Evolutionary conservation across 2,888 invertebrate species (phyloP).

Genomic region (Mimachlamys varia): DNA sequence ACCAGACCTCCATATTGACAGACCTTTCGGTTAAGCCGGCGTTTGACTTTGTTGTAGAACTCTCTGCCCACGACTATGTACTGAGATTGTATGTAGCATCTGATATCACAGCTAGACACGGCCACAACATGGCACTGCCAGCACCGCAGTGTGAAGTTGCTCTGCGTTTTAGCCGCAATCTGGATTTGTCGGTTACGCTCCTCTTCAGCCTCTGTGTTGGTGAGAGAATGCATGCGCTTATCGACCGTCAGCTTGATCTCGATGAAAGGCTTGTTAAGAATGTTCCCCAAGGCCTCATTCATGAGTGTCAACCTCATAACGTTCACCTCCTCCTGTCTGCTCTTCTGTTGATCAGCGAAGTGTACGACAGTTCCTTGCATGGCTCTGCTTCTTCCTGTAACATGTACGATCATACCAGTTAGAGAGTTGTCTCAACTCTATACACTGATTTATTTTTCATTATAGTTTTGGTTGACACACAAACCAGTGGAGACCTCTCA

Average conservation of each 20-base stretch:
- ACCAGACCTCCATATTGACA: background rate
- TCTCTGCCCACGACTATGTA: background rate
- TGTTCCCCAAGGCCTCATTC: background rate
- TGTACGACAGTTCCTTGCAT: background rate
- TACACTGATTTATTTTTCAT: no score
- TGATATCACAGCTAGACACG: background rate
- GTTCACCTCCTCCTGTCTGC: background rate
- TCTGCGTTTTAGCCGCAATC: background rate
- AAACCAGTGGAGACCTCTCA: no score
- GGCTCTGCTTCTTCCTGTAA: background rate
- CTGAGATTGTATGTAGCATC: background rate
- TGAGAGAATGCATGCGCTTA: background rate
- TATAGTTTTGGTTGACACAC: no score
- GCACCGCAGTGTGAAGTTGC: background rate
- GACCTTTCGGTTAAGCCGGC: background rate
- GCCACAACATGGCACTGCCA: background rate
- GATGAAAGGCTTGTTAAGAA: background rate
- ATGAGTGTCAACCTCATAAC: background rate
- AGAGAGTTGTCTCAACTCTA: no score
- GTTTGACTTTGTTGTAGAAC: background rate
- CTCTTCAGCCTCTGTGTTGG: background rate
- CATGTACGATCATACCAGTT: no score
- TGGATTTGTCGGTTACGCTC: background rate
- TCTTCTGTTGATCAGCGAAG: background rate
- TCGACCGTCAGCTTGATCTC: background rate